Evolutionary conservation across 2,888 invertebrate species (phyloP).

Genomic region (Eristalis pertinax): DNA sequence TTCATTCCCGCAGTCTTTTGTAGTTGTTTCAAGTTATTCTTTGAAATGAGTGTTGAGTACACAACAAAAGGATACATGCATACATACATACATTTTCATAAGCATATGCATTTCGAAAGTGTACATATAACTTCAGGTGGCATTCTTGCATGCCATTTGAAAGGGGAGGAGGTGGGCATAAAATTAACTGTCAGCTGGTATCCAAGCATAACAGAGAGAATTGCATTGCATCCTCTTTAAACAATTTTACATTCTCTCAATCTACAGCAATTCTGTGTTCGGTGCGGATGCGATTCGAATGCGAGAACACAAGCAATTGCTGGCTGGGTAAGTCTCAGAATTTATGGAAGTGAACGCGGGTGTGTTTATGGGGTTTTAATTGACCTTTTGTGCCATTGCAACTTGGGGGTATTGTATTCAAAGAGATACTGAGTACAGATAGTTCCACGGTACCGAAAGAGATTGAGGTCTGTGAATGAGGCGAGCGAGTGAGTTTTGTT

Average conservation of each 20-base stretch:
- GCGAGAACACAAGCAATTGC: slow-evolving; percentile 23
- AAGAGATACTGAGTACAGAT: slow-evolving; percentile 43
- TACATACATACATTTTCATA: too few relatives aligned
- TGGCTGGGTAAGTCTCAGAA: slow-evolving; percentile 13
- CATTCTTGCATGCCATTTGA: slow-evolving; percentile 5
- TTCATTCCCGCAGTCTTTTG: slow-evolving; percentile 14
- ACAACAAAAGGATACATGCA: background rate
- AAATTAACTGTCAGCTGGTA: slow-evolving; percentile 59
- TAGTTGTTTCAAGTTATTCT: slow-evolving; percentile 15
- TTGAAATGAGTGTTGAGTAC: background rate
- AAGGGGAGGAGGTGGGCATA: background rate
- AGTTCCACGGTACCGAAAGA: slow-evolving; percentile 66
- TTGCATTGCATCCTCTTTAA: slow-evolving; percentile 40
- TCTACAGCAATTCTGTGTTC: slow-evolving; percentile 25
- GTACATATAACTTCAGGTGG: slow-evolving; percentile 16
- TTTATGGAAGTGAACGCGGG: slow-evolving; percentile 46
- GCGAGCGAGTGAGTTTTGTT: slow-evolving; percentile 47
- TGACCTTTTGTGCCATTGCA: slow-evolving; percentile 68
- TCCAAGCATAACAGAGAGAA: slow-evolving; percentile 53
- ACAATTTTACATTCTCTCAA: background rate
- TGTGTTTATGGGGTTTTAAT: slow-evolving; percentile 68
- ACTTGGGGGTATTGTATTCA: slow-evolving; percentile 52
- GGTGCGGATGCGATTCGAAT: slow-evolving; percentile 9
- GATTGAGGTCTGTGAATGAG: slow-evolving; percentile 65
- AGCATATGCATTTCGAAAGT: background rate